Evolutionary conservation across 1,140 invertebrate species (phyloP), one percentile per base, ranked within the genome.

Genomic region (Agraylea sexmaculata): DNA sequence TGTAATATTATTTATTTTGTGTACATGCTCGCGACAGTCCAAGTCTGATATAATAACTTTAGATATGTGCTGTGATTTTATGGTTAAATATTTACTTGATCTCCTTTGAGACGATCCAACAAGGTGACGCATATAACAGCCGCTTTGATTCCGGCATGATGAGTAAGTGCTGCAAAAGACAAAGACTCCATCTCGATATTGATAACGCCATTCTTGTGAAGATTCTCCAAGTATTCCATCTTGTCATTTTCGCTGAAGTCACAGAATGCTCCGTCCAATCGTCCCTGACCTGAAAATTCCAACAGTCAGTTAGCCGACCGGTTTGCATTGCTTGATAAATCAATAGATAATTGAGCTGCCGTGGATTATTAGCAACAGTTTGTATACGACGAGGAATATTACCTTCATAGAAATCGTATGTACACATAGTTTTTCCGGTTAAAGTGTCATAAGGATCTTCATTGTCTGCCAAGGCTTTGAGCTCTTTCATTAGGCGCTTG

Each of bases 141-240:
- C 6, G 87, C 85, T 66, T 81, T 83, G 40, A 96, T 85, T 8
- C 88, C 87, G n/a, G 92, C 91, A 56, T 89, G 82, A 57, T 92
- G 83, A 8, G 90, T 95, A 15, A 97, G 72, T 0, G 91, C 89
- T 0, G 91, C 87, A 58, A 99, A 97, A 17, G 82, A 79, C 0
- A 87, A 64, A 1, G 83, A 80, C 64, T 99, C 95, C 94, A 99
- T 98, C 69, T 99, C 95, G 50, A 99, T 96, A 59, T 99, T 99
- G 1, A 85, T 73, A 3, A 99, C 83, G 1, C 87, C 89, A 15
- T 75, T 60, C 13, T 81, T 71, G 27, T 83, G 73, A 35, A 96
- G 56, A 43, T 77, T 73, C 22, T 77, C 69, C 37, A 98, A 63
- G 54, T 90, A 98, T 11, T 79, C 76, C 70, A 91, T 78, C 64